phyloP scores from a whole-genome alignment of 2,888 invertebrate species.

The Chironomus riparius region DNA sequence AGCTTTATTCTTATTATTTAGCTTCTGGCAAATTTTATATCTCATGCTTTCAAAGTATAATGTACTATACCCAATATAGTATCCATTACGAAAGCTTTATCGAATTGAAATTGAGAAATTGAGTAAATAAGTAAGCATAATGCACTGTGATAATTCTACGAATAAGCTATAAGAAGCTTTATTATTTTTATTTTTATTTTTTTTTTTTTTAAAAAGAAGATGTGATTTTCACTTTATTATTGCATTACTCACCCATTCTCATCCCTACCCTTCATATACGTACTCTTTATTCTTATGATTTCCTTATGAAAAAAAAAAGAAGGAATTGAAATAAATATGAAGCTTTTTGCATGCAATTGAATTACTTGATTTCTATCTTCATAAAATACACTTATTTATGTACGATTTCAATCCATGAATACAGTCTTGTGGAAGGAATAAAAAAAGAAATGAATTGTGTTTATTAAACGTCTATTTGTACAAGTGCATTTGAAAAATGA shows the following conservation, averaged over 20 bases:
- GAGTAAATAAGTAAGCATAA: no score
- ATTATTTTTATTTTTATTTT: neutral
- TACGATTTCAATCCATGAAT: neutral
- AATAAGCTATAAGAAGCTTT: neutral
- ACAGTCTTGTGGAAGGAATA: neutral
- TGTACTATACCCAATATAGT: no score
- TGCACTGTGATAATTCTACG: no score
- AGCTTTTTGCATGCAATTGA: neutral
- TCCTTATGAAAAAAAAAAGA: neutral
- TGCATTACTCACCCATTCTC: neutral
- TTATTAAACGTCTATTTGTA: neutral
- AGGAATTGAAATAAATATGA: neutral
- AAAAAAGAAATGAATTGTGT: neutral
- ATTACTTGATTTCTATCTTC: neutral
- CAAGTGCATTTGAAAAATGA: neutral
- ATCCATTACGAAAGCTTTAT: no score
- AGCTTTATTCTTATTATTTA: no score
- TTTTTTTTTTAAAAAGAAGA: neutral
- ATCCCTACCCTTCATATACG: neutral
- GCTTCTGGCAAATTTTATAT: no score
- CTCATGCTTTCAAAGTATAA: no score
- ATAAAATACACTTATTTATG: neutral
- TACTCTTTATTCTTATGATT: neutral
- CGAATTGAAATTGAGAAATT: no score
- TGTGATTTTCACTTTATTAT: conserved; percentile 3